Percentiles rank a stretch among this genome's conserved stretches.
Evolutionary conservation across 2,888 invertebrate species (phyloP).

Genomic region (Didymodactylos carnosus): DNA sequence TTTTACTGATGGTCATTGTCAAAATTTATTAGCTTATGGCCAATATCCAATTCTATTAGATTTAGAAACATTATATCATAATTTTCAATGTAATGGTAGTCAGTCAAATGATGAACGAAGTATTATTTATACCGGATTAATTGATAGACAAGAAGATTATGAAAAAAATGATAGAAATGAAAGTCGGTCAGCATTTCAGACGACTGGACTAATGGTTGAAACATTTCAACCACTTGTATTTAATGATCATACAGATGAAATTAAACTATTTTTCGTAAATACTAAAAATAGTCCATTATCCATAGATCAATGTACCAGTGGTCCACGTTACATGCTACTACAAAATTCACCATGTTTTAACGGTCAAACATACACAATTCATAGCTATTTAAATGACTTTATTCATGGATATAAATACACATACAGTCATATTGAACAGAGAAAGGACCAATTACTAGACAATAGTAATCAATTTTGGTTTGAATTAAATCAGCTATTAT

Average conservation of each 20-base stretch:
- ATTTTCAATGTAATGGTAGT: not conserved
- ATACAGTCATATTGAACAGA: not conserved
- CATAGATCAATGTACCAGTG: not conserved
- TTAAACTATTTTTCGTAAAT: not conserved
- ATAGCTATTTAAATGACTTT: not conserved
- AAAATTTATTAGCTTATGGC: not conserved
- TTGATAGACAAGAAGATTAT: not conserved
- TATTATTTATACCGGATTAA: not conserved
- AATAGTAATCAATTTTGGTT: not conserved
- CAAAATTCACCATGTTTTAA: not conserved
- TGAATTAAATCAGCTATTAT: not conserved
- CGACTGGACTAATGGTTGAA: not conserved
- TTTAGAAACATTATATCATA: not conserved
- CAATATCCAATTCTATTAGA: not conserved
- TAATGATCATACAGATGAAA: not conserved
- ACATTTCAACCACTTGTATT: not conserved
- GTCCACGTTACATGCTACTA: not conserved
- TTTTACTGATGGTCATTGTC: not conserved
- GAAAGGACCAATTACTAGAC: not conserved
- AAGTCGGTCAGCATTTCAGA: not conserved
- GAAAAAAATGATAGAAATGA: not conserved
- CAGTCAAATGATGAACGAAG: not conserved
- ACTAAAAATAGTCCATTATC: not conserved
- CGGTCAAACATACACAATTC: not conserved
- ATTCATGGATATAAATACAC: not conserved